These are phyloP conservation scores for Megalops cyprinoides DNA, from an alignment of 2,797 vertebrate genomes.

Conservation along the genomic window DNA sequence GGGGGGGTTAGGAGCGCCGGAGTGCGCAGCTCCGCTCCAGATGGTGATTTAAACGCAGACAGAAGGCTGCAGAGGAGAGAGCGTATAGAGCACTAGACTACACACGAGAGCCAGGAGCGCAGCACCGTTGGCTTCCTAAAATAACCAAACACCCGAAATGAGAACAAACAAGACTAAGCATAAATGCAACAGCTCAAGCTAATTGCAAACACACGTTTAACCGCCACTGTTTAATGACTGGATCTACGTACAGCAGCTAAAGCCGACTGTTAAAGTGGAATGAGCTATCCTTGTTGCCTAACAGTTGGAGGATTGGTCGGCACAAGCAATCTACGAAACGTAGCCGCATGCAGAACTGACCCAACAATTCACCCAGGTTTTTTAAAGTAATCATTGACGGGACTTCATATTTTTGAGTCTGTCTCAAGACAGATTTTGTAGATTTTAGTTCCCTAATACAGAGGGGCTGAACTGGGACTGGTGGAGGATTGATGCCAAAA, in stretches of 20 bases:
- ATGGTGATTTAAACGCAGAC: conserved; percentile 85
- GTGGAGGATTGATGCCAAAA: conserved; percentile 58
- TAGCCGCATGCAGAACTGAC: conserved; percentile 36
- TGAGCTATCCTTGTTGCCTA: conserved; percentile 44
- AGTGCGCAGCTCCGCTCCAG: conserved; percentile 71
- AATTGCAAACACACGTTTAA: conserved; percentile 32
- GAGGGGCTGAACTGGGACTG: conserved; percentile 45
- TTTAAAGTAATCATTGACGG: conserved; percentile 22
- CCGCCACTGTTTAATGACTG: conserved; percentile 11
- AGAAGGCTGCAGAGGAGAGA: conserved; percentile 77
- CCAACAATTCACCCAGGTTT: conserved; percentile 33
- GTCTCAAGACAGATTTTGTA: conserved; percentile 47
- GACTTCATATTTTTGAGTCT: conserved; percentile 47
- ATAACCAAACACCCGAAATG: conserved; percentile 46
- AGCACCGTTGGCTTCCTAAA: conserved; percentile 57
- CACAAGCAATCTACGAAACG: conserved; percentile 45
- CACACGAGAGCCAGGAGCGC: conserved; percentile 64
- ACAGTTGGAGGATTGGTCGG: conserved; percentile 58
- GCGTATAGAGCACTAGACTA: conserved; percentile 68
- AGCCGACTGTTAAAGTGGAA: conserved; percentile 41
- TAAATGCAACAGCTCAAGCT: conserved; percentile 33
- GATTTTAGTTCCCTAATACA: conserved; percentile 50
- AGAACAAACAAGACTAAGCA: conserved; percentile 46
- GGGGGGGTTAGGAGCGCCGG: conserved; percentile 58
- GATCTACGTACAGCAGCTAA: conserved; percentile 29